phyloP scores from a whole-genome alignment of 2,113 vertebrate genomes.

The Piaya cayana region DNA sequence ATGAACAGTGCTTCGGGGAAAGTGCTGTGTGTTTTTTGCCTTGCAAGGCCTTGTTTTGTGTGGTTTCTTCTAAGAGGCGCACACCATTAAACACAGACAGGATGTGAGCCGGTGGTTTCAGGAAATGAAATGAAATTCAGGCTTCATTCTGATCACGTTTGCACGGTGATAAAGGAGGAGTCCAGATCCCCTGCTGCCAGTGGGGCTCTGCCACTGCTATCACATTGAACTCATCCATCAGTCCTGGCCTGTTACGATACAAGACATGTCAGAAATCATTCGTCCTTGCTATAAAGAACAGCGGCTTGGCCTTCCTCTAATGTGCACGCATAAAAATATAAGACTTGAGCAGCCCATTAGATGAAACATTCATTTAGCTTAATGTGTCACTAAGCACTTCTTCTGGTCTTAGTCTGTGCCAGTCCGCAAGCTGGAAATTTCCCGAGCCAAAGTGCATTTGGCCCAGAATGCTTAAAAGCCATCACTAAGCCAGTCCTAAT shows the following conservation, averaged over 20 bases:
- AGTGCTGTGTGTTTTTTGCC: neutral
- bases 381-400: neutral
- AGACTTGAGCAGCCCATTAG: neutral
- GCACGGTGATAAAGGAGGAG: neutral
- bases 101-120: neutral
- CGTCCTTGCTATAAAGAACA: neutral
- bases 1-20: neutral
- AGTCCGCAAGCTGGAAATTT: neutral
- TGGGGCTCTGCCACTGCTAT: neutral
- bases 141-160: neutral
- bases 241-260: neutral
- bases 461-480: neutral
- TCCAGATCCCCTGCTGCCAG: neutral
- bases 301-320: neutral
- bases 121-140: conserved; percentile 15
- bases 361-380: neutral
- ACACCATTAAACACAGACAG: neutral
- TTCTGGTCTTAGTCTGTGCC: neutral
- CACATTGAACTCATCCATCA: neutral
- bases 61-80: neutral
- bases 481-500: neutral
- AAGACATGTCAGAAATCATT: neutral
- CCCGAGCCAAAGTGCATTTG: neutral
- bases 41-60: neutral
- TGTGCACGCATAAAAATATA: neutral